Percentiles rank a stretch among this genome's conserved stretches.
Conservation (phyloP, 2,888 invertebrate genomes). For the Tuta absoluta region DNA sequence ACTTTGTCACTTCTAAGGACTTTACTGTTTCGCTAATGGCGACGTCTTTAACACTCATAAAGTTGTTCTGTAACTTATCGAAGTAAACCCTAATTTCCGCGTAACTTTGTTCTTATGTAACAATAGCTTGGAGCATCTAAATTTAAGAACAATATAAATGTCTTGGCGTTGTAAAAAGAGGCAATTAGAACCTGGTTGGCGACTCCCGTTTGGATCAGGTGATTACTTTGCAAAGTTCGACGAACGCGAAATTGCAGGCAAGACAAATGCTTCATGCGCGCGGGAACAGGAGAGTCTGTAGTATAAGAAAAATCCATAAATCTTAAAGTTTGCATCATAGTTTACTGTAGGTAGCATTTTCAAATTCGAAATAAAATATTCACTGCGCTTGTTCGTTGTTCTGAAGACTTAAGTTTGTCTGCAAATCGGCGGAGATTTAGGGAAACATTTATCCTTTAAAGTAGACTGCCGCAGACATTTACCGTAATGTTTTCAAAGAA, state of each 20-base stretch:
- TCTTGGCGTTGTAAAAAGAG: background rate
- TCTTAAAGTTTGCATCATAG: slow-evolving; percentile 62
- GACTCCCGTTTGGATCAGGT: slow-evolving; percentile 37
- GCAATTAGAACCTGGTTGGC: slow-evolving; percentile 1
- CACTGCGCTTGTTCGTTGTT: slow-evolving; percentile 22
- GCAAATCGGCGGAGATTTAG: slow-evolving; percentile 9
- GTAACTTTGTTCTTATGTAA: slow-evolving; percentile 27
- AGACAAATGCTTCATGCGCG: slow-evolving; percentile 47
- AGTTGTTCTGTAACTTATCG: slow-evolving; percentile 31
- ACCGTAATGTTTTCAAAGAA: background rate
- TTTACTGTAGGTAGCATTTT: slow-evolving; percentile 50
- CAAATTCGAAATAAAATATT: slow-evolving; percentile 52
- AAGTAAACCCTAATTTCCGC: slow-evolving; percentile 35
- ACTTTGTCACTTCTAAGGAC: slow-evolving; percentile 31
- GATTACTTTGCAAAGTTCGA: slow-evolving; percentile 43
- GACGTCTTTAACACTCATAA: slow-evolving; percentile 29
- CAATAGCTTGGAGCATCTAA: slow-evolving; percentile 23
- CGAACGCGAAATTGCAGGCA: slow-evolving; percentile 41
- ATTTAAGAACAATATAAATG: slow-evolving; percentile 9
- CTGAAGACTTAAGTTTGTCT: slow-evolving; percentile 19
- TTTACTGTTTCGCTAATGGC: slow-evolving; percentile 32
- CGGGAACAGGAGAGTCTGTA: slow-evolving; percentile 43
- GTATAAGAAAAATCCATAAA: slow-evolving; percentile 54
- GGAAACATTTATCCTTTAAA: background rate
- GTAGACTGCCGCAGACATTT: background rate